Conservation (phyloP, 2,113 vertebrate genomes). For the Strix aluco region DNA sequence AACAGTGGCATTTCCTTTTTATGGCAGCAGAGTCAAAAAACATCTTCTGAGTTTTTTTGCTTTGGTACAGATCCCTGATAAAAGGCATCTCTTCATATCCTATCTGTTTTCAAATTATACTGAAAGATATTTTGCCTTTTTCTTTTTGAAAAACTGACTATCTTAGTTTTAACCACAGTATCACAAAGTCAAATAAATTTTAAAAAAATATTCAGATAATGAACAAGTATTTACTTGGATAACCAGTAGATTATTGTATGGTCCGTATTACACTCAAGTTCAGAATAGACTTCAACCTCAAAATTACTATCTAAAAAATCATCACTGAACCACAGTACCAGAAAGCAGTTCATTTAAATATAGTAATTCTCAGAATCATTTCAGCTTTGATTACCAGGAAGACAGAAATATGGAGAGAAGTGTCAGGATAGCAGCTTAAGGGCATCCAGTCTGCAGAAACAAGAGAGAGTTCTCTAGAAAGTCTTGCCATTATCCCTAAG, state of each 20-base stretch:
- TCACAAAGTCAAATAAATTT: not conserved
- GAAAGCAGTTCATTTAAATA: conserved; percentile 21
- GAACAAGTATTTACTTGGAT: not conserved
- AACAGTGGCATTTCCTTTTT: not conserved
- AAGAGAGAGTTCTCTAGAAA: not conserved
- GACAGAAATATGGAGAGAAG: not conserved
- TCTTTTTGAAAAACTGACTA: not conserved
- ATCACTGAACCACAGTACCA: not conserved
- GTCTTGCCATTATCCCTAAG: conserved; percentile 18
- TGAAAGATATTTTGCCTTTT: not conserved
- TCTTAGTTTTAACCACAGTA: not conserved
- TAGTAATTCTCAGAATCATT: not conserved
- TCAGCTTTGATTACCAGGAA: conserved; percentile 44
- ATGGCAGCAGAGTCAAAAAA: not conserved
- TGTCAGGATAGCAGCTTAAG: conserved; percentile 21
- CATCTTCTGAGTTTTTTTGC: not conserved
- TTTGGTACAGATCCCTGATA: not conserved
- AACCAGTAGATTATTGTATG: not conserved
- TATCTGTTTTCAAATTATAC: not conserved
- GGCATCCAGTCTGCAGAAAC: conserved; percentile 8
- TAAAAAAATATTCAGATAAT: not conserved
- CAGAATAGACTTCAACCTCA: not conserved
- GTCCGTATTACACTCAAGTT: not conserved
- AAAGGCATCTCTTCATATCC: not conserved
- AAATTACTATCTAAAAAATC: not conserved